Percentiles rank a stretch among this genome's conserved stretches.
Evolutionary conservation across 2,113 vertebrate species (phyloP).

Genomic region (Cololabis saira): DNA sequence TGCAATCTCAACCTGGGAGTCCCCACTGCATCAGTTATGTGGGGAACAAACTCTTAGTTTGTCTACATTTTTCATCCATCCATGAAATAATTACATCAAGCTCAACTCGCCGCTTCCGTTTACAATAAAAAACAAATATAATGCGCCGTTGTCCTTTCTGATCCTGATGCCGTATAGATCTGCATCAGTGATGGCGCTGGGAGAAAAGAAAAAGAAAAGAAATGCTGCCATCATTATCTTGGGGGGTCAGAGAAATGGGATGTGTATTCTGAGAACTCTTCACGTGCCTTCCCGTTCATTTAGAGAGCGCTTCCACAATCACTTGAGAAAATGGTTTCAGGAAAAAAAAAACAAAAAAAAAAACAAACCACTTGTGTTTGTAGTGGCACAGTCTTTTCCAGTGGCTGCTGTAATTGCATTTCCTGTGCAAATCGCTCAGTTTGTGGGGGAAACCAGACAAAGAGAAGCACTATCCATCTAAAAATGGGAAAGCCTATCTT

Average conservation of each 20-base stretch:
- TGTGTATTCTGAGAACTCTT: constrained; percentile 63
- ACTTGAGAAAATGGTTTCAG: constrained; percentile 76
- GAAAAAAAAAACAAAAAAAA: constrained; percentile 66
- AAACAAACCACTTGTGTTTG: constrained; percentile 71
- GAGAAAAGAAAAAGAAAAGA: neutral
- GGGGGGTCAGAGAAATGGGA: constrained; percentile 58
- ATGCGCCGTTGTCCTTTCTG: neutral
- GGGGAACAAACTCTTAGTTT: constrained; percentile 25
- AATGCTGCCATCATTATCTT: constrained; percentile 45
- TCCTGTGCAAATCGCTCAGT: constrained; percentile 70
- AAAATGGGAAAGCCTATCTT: constrained; percentile 64
- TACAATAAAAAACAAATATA: constrained; percentile 8
- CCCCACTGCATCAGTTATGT: constrained; percentile 8
- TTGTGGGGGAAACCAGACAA: constrained; percentile 56
- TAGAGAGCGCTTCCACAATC: constrained; percentile 72
- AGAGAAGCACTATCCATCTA: constrained; percentile 54
- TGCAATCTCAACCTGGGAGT: constrained; percentile 27
- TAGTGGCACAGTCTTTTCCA: constrained; percentile 65
- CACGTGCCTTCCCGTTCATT: constrained; percentile 69
- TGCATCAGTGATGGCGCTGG: constrained; percentile 37
- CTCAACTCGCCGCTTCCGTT: constrained; percentile 36
- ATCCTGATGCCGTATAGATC: constrained; percentile 15
- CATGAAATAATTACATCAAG: constrained; percentile 44
- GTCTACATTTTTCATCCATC: constrained; percentile 42
- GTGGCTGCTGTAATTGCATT: constrained; percentile 73